Base-by-base conservation (phyloP, 1,140 invertebrate species). In the Pseudomyrmex concolor region DNA sequence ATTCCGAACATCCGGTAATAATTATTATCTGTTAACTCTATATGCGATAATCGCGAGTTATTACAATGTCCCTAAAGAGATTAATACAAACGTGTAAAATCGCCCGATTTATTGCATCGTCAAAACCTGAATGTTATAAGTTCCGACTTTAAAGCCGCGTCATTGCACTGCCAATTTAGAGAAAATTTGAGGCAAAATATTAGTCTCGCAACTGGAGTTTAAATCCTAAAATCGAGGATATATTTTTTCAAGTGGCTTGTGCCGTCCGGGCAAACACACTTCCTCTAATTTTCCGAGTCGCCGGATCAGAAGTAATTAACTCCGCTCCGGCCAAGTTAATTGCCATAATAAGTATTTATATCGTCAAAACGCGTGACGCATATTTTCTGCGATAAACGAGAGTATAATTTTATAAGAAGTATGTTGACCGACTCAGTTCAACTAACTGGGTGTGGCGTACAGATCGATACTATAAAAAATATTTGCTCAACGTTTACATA, bases 381-480 rank as follows among this genome's bases (percentile, higher is more conserved):
- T 25, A 15, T 2, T 2, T 62, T 55, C 17, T 13, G 43, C 48
- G 55, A 76, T 43, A 62, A 68, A 72, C 12, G 13, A 48, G 8
- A 62, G 15, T 48, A 5, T 54, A 72, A 45, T 22, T 83, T 86
- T 67, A 7, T 10, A 66, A 25, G 15, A 34, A 34, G 34, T 7
- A 34, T 25, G 45, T 45, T 50, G 12, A 5, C 51, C 10, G 19
- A 54, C 8, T 55, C 43, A 73, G 48, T 68, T 71, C 51, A 60
- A 60, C 85, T 77, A 71, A 78, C 68, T 81, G 90, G 91, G 90
- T 88, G 91, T 92, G 91, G 90, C 80, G 72, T 88, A 84, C 84
- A 81, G 86, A 92, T 92, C 90, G 89, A 92, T 92, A 91, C 82
- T 84, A 90, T 91, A 91, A 91, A 73, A 92, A 89, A 83, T 71